Evolutionary conservation across 2,113 vertebrate genomes (phyloP), one percentile per base, ranked within the genome.

Genomic region (Elanus axillaris): DNA sequence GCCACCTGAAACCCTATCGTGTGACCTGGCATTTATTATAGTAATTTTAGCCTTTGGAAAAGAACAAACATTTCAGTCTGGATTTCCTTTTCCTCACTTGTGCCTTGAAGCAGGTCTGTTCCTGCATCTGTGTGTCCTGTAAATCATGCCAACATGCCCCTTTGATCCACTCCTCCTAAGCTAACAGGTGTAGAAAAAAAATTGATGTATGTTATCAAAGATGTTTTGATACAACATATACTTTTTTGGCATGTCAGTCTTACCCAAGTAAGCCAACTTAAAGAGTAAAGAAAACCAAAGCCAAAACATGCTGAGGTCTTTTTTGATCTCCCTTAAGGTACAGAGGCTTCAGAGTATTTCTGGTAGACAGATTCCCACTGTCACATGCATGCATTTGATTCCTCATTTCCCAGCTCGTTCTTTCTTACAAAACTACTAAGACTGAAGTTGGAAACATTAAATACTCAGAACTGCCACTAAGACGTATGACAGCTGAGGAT

Each of bases 131-230:
- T 82, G 55, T 78, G 56, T 93, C 76, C 93, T 87, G 36, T 85
- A 91, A 91, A 91, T 93, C 94, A 91, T 93, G 85, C 88, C 86
- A 94, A n/a, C 75, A 10, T 21, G 94, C 62, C 50, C 60, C 78
- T 93, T 86, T 94, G 76, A 93, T 90, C 90, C 66, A 63, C 76
- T 87, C 48, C 88, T 55, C 40, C 81, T 78, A 84, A 95, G 52
- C 38, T 76, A 94, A 56, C 90, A 77, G 83, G 82, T 96, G 32
- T 91, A 92, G 74, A n/a, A 92, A 93, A 93, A 90, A 96, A 53
- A 52, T 21, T 45, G 47, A 90, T 62, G 9, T 8, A 55, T 43
- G 36, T 34, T 82, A 73, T 16, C 74, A 74, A 77, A 81, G 80
- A 92, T 88, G 62, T 75, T 93, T 88, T 95, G 90, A 96, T 78